Evolutionary conservation across 2,888 invertebrate species (phyloP), one percentile per base, ranked within the genome.

Genomic region (Pammene fasciana): DNA sequence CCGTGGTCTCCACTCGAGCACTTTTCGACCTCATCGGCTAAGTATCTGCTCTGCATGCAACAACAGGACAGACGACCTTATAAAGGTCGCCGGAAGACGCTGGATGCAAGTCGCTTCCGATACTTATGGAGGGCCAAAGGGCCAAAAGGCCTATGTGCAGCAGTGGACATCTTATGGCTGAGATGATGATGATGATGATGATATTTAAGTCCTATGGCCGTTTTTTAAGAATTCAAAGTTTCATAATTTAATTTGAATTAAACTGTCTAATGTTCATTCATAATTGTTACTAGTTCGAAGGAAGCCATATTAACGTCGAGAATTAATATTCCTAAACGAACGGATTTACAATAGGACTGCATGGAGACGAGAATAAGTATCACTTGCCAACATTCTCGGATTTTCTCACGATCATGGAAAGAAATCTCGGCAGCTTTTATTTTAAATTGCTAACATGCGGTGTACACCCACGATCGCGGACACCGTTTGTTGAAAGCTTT

Each of bases 401-500:
- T 85, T 80, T 77, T 85, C 82, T 85, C 85, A 86, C 85, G 85
- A 81, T 84, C 84, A 74, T 71, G 73, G 72, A 77, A 75, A 78
- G 72, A 72, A 74, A 78, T 75, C 45, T 16, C 16, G 26, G 38
- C 52, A 78, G 73, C 77, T 72, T 75, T 71, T 67, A 73, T 67
- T 61, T 60, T 48, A 9, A 60, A 43, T 60, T 36, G 10, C n/a
- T 67, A 38, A 60, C 56, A 65, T 46, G 55, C 56, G 65, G 56
- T 41, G 56, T 57, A 11, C 43, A 26, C 13, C 46, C 38, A 46
- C 45, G 45, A 55, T 7, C 45, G 16, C 36, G 36, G 10, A 16
- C 36, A 13, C 41, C 5, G 52, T 46, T 46, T 55, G 13, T 55
- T 16, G 45, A 36, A 55, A 45, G 46, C 38, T 36, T 16, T 36